Evolutionary conservation across 35 echinoderm and acorn worm genomes (phyloP), one percentile per base, ranked within the genome.

Genomic region (Patiria miniata): DNA sequence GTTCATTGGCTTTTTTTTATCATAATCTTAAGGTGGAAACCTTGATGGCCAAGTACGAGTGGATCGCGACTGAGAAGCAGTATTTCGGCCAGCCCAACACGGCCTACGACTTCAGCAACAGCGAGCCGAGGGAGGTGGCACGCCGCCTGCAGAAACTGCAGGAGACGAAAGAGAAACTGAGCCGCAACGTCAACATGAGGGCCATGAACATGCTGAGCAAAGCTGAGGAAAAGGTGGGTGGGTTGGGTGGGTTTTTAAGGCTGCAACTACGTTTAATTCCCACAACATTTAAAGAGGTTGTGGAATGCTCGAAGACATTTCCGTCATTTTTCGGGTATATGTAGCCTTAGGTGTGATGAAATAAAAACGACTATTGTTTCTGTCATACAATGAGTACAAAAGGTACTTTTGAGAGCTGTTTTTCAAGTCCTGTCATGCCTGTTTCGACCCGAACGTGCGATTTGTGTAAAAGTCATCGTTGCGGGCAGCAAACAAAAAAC

Each of bases 141-240:
- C 78, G 86, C 29, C 81, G 92, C 37, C 81, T 97, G 39, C 87
- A 94, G 36, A 97, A 97, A 79, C 87, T 99, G 0, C 91, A 99
- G 59, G 96, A 99, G 29, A 93, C 93, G 14, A 95, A 94, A 83
- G 96, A 99, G 53, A 98, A 98, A 40, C 86, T 99, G 34, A 87
- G 93, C 78, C 94, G 94, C 51, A 99, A 94, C 55, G 96, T 99
- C 78, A 99, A 99, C 76, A 91, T 92, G 89, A 94, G 96, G 40
- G 95, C 95, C n/a, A 97, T 97, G 95, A 97, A 92, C 56, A 97
- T 93, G 91, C 59, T 97, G 6, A 97, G 95, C 88, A 97, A 97
- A 68, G 95, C 95, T 29, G 95, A 97, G 40, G 95, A 97, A 40
- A 97, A 91, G 95, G 95, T 97, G 52, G 79, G 82, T 52, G 12